phyloP scores from a whole-genome alignment of 2,888 invertebrate genomes.

The Tetheella fluctuosa region DNA sequence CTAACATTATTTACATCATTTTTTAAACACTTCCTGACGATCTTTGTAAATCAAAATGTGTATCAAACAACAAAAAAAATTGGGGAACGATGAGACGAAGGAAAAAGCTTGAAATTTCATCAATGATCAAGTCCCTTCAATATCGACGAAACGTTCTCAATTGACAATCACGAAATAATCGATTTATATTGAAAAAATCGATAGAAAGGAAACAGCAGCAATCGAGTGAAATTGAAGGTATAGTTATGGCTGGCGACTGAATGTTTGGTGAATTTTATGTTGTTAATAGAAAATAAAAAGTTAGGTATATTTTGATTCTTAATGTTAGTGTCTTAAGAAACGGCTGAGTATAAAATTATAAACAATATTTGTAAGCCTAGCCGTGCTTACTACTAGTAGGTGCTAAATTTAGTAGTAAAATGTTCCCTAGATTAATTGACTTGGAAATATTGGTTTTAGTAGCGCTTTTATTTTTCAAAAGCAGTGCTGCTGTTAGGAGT shows the following conservation, averaged over 20 bases:
- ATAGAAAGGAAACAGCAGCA: constrained; percentile 50
- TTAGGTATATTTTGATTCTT: constrained; percentile 53
- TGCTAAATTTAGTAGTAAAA: constrained; percentile 85
- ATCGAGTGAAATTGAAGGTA: constrained; percentile 31
- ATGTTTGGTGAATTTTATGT: constrained; percentile 14
- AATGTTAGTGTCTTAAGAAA: constrained; percentile 77
- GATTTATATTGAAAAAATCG: constrained; percentile 17
- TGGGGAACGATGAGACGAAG: constrained; percentile 59
- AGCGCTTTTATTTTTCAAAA: constrained; percentile 52
- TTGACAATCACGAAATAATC: constrained; percentile 13
- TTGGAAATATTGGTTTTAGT: constrained; percentile 87
- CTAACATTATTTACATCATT: constrained; percentile 72
- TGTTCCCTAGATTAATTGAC: constrained; percentile 94
- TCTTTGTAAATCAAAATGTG: constrained; percentile 57
- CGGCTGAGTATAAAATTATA: constrained; percentile 82
- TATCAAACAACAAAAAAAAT: constrained; percentile 42
- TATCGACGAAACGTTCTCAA: constrained; percentile 10
- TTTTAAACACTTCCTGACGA: constrained; percentile 71
- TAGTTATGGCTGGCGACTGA: constrained; percentile 13
- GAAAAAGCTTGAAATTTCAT: constrained; percentile 79
- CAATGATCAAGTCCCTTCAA: constrained; percentile 66
- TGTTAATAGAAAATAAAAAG: constrained; percentile 30
- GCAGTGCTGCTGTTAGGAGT: constrained; percentile 51
- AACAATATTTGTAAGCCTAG: constrained; percentile 78
- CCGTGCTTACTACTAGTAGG: constrained; percentile 79